These are phyloP conservation scores for Pogonocherus hispidulus DNA, from an alignment of 2,888 invertebrate species.

Conservation along the genomic window DNA sequence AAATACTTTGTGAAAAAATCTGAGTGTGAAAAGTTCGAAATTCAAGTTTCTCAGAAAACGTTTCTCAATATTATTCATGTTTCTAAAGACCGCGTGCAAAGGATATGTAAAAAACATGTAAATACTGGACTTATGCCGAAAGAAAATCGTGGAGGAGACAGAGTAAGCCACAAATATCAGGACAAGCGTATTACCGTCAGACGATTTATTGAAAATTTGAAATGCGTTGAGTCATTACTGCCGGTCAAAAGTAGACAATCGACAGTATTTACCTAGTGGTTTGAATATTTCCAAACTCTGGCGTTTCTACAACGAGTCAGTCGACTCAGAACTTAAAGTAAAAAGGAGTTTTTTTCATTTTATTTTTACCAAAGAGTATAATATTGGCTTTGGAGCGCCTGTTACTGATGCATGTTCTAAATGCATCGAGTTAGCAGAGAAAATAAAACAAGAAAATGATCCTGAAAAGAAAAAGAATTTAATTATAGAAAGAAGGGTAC, in stretches of 20 bases:
- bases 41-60: constrained; percentile 2
- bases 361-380: not conserved
- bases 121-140: not conserved
- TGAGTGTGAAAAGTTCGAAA: constrained; percentile 2
- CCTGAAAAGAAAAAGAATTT: not conserved
- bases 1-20: constrained; percentile 12
- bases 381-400: not conserved
- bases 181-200: not conserved
- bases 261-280: not conserved
- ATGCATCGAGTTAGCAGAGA: not conserved
- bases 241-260: constrained; percentile 2
- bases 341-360: not conserved
- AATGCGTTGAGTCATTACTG: not conserved
- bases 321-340: not conserved
- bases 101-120: not conserved
- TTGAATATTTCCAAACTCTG: not conserved
- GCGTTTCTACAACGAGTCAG: no score
- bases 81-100: constrained; percentile 1
- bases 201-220: not conserved
- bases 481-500: not conserved
- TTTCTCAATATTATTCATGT: not conserved
- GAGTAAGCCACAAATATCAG: not conserved
- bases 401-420: constrained; percentile 1
- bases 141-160: not conserved
- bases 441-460: not conserved